These are phyloP conservation scores for Heliopora coerulea DNA, from an alignment of 92 coral and sea anemone species.

Conservation along the genomic window DNA sequence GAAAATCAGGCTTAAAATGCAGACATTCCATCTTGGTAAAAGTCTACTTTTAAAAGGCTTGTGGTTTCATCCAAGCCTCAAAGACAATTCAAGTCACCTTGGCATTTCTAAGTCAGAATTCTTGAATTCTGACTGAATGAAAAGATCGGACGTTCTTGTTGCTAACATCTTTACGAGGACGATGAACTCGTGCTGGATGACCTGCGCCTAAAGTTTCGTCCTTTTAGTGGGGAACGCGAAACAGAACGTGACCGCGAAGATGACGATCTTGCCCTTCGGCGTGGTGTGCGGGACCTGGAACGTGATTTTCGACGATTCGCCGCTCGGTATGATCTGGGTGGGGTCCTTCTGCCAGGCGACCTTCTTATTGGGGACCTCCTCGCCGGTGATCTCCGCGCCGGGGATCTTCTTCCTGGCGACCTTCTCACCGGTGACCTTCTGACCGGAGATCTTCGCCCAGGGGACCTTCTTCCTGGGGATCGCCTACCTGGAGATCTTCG, in stretches of 20 bases:
- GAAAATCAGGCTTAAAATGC: too few species aligned
- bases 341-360: conserved; percentile 20
- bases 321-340: conserved; percentile 38
- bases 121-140: too few species aligned
- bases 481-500: conserved; percentile 6
- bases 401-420: conserved; percentile 23
- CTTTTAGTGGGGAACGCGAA: conserved; percentile 80
- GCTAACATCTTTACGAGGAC: conserved; percentile 3
- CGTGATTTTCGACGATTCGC: conserved; percentile 55
- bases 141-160: too few species aligned
- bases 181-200: conserved; percentile 64
- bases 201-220: conserved; percentile 83
- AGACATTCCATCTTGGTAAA: too few species aligned
- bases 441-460: conserved; percentile 18
- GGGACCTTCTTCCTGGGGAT: conserved; percentile 22
- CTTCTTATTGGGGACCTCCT: conserved; percentile 12
- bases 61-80: too few species aligned
- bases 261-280: conserved; percentile 82
- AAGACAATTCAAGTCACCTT: too few species aligned
- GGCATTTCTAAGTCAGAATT: too few species aligned
- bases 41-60: too few species aligned
- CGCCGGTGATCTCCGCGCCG: conserved; percentile 23
- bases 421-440: conserved; percentile 7
- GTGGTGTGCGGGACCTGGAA: conserved; percentile 68
- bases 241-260: conserved; percentile 75